Conservation (phyloP, 1,140 invertebrate genomes). For the Drosophila trapezifrons region DNA sequence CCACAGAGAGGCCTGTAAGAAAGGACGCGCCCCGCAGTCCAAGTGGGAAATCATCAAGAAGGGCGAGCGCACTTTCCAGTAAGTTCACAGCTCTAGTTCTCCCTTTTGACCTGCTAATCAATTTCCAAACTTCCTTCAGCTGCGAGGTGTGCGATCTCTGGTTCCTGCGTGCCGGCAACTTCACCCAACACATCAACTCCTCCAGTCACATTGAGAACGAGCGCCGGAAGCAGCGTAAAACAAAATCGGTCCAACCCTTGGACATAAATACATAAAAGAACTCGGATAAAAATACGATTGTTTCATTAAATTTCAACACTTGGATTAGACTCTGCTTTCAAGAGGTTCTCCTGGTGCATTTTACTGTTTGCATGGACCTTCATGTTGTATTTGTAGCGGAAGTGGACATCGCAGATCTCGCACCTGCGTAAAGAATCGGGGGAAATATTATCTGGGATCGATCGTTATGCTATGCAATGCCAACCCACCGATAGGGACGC, state of each 20-base stretch:
- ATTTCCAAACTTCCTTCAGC: slow-evolving; percentile 10
- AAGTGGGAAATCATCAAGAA: slow-evolving; percentile 69
- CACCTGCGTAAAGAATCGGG: slow-evolving; percentile 35
- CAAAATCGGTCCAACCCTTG: neutral
- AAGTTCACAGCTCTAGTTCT: slow-evolving; percentile 3
- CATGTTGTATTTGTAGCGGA: slow-evolving; percentile 67
- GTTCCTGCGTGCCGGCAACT: slow-evolving; percentile 69
- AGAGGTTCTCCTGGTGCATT: slow-evolving; percentile 60
- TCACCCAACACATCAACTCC: slow-evolving; percentile 65
- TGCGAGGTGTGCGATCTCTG: slow-evolving; percentile 70
- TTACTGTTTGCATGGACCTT: slow-evolving; percentile 58
- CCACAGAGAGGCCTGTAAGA: slow-evolving; percentile 69
- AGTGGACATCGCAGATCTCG: slow-evolving; percentile 54
- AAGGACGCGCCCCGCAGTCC: slow-evolving; percentile 65
- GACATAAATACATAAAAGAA: slow-evolving; percentile 23
- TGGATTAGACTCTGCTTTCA: slow-evolving; percentile 1
- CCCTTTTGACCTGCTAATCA: neutral
- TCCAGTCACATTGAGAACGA: slow-evolving; percentile 61
- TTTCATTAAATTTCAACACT: slow-evolving; percentile 21
- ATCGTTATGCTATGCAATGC: too few species aligned
- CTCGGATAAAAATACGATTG: slow-evolving; percentile 12
- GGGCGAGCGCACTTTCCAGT: slow-evolving; percentile 74
- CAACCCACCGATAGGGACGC: slow-evolving; percentile 44
- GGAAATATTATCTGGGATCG: neutral
- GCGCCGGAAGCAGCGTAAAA: slow-evolving; percentile 44